Percentiles rank a stretch among this genome's conserved stretches.
Evolutionary conservation across 2,888 invertebrate species (phyloP).

Genomic region (Tetanocera ferruginea): DNA sequence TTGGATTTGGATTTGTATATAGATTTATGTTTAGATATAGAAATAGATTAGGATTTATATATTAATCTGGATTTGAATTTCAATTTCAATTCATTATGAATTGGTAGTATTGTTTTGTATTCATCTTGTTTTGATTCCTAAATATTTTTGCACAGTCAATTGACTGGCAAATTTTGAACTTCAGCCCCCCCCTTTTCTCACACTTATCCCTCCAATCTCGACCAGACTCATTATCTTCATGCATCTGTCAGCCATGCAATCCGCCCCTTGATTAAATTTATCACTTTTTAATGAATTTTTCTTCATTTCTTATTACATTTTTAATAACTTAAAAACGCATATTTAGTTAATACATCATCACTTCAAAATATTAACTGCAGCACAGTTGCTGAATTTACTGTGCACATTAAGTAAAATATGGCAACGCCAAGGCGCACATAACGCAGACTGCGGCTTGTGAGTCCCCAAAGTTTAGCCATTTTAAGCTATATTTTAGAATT

Average conservation of each 20-base stretch:
- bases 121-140: too few species aligned
- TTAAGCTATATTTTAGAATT: constrained; percentile 10
- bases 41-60: too few species aligned
- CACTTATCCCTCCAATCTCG: not conserved
- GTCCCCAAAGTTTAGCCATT: constrained; percentile 4
- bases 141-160: too few species aligned
- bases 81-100: too few species aligned
- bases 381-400: not conserved
- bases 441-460: not conserved
- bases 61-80: too few species aligned
- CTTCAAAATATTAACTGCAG: not conserved
- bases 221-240: not conserved
- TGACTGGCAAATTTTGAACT: too few species aligned
- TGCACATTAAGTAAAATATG: not conserved
- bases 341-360: not conserved
- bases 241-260: not conserved
- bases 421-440: not conserved
- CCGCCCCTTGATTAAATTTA: not conserved
- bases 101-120: too few species aligned
- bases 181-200: not conserved
- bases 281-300: not conserved
- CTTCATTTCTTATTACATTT: too few species aligned
- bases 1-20: too few species aligned
- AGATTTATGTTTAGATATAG: too few species aligned
- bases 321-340: too few species aligned